Evolutionary conservation across 2,113 vertebrate genomes (phyloP), one percentile per base, ranked within the genome.

Genomic region (Zosterops japonicus): DNA sequence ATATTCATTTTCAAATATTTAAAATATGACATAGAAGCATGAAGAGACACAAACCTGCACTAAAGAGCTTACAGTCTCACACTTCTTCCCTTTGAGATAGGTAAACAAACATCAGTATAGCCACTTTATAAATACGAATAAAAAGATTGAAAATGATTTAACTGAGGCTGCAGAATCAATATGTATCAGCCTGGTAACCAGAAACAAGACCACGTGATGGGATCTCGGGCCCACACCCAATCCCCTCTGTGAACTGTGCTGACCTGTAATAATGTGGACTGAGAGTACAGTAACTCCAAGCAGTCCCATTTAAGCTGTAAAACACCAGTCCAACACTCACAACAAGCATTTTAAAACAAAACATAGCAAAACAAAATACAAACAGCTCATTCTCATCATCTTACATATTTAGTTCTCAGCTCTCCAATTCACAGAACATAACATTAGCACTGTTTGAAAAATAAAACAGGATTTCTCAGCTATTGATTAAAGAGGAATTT

Each of bases 1-100:
- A 92, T 92, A 93, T 95, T 95, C 57, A 94, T 89, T 96, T 96
- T 94, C 85, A 94, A 96, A 96, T 94, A 96, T 88, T 95, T 94
- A 96, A 96, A 76, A 75, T 81, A 92, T 28, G 41, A 84, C 76
- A 96, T 25, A 89, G 80, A 95, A 90, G 77, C 64, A 93, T 18
- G 52, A 92, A 90, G 64, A 83, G 69, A 90, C 68, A 87, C 47
- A 94, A 92, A 90, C 49, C 80, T 64, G 79, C 80, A 93, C 81
- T 95, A 90, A 93, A 96, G 56, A 95, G 69, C 92, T 93, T 90
- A 88, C 35, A 81, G 83, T 61, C 69, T 87, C 89, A 87, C 60
- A 94, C 76, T 89, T 93, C 76, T 87, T 94, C 56, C 67, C 80
- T 71, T 41, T 76, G 88, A 90, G 89, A 86, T 0, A 95, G 47